These are phyloP conservation scores for Sphaerodactylus townsendi DNA, from an alignment of 2,113 vertebrate genomes.

Conservation along the genomic window DNA sequence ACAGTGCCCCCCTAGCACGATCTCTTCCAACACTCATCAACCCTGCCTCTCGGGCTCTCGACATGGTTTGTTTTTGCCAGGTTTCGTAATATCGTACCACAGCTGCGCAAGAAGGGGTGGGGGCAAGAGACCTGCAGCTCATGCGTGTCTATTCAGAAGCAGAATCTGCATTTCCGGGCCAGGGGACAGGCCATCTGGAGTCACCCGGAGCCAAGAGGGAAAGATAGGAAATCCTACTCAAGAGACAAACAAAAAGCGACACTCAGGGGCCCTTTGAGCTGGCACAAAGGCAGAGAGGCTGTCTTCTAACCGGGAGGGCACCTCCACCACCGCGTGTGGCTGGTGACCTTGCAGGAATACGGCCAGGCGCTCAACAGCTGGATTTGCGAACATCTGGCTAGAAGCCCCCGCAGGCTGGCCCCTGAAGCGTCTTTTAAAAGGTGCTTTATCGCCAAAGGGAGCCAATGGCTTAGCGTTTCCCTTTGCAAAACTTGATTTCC, in stretches of 20 bases:
- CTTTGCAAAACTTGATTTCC: background rate
- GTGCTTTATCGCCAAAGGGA: background rate
- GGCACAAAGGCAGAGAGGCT: background rate
- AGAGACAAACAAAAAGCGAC: background rate
- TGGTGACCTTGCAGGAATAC: background rate
- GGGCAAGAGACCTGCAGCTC: background rate
- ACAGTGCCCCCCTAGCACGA: background rate
- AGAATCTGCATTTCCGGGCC: background rate
- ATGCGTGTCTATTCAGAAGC: conserved; percentile 10
- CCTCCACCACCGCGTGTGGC: background rate
- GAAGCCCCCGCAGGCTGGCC: background rate
- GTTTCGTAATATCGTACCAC: background rate
- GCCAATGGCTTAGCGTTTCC: background rate
- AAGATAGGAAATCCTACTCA: background rate
- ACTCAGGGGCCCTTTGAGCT: background rate
- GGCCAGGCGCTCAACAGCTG: background rate
- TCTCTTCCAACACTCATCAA: no score
- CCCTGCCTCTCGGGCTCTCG: background rate
- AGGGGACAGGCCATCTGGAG: conserved; percentile 28
- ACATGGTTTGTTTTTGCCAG: background rate
- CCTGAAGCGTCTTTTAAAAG: background rate
- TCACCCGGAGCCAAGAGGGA: background rate
- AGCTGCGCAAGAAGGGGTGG: background rate
- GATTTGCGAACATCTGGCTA: background rate
- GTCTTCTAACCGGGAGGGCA: background rate